These are phyloP conservation scores for Vidua macroura DNA, from an alignment of 2,113 vertebrate species.

Conservation along the genomic window DNA sequence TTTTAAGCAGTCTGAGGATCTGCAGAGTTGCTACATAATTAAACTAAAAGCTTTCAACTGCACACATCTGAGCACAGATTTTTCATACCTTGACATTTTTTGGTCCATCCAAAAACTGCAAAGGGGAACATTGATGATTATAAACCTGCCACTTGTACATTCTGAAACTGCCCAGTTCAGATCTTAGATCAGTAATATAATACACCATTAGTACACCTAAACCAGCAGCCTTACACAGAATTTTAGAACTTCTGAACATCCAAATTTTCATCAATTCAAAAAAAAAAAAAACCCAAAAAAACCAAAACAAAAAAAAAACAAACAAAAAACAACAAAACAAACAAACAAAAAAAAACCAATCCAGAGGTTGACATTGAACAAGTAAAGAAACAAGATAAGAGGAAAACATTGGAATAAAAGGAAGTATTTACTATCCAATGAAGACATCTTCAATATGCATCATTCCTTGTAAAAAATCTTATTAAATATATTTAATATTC, in stretches of 20 bases:
- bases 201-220: neutral
- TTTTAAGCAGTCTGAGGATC: neutral
- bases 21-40: neutral
- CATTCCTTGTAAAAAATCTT: neutral
- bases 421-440: neutral
- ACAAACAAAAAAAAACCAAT: neutral
- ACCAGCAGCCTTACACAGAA: neutral
- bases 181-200: neutral
- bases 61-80: neutral
- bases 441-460: neutral
- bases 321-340: neutral
- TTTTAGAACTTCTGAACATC: neutral
- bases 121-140: neutral
- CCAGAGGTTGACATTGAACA: neutral
- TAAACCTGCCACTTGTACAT: neutral
- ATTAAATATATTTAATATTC: neutral
- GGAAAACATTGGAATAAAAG: neutral
- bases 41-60: neutral
- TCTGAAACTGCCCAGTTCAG: neutral
- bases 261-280: neutral
- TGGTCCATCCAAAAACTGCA: neutral
- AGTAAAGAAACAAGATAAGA: neutral
- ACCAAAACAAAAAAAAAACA: neutral
- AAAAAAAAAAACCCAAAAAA: neutral
- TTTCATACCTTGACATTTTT: neutral